phyloP scores from a whole-genome alignment of 2,113 vertebrate species.

The Heterochromis multidens region DNA sequence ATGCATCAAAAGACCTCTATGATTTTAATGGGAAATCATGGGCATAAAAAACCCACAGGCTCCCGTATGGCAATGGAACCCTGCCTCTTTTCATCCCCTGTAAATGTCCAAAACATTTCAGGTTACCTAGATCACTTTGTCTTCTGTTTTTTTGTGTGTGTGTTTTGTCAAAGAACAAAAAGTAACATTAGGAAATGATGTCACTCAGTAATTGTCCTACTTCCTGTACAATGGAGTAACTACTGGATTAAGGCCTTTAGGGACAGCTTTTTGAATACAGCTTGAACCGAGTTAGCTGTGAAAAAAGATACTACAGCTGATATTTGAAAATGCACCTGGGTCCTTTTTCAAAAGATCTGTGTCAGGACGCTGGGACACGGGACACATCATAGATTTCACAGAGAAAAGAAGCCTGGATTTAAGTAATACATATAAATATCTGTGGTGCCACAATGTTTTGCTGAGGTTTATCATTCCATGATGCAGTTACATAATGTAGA shows the following conservation, averaged over 20 bases:
- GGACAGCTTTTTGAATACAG: neutral
- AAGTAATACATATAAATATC: neutral
- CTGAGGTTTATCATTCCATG: neutral
- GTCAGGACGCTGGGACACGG: neutral
- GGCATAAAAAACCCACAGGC: neutral
- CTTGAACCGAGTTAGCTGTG: neutral
- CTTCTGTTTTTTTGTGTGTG: neutral
- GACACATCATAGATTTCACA: neutral
- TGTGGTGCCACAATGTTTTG: neutral
- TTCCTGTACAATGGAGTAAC: conserved; percentile 17
- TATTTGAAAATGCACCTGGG: conserved; percentile 15
- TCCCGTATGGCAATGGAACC: neutral
- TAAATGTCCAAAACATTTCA: neutral
- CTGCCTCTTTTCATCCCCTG: neutral
- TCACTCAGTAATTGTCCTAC: conserved; percentile 22
- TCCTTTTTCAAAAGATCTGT: conserved; percentile 32
- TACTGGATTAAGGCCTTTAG: conserved; percentile 11
- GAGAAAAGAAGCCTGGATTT: neutral
- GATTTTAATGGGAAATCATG: neutral
- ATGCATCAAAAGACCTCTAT: neutral
- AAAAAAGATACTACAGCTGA: neutral
- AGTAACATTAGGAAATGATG: conserved; percentile 33
- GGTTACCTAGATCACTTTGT: neutral
- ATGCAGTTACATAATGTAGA: neutral
- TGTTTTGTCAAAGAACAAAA: neutral